These are phyloP conservation scores for Salpingus planirostris DNA, from an alignment of 2,888 invertebrate species.

Conservation along the genomic window DNA sequence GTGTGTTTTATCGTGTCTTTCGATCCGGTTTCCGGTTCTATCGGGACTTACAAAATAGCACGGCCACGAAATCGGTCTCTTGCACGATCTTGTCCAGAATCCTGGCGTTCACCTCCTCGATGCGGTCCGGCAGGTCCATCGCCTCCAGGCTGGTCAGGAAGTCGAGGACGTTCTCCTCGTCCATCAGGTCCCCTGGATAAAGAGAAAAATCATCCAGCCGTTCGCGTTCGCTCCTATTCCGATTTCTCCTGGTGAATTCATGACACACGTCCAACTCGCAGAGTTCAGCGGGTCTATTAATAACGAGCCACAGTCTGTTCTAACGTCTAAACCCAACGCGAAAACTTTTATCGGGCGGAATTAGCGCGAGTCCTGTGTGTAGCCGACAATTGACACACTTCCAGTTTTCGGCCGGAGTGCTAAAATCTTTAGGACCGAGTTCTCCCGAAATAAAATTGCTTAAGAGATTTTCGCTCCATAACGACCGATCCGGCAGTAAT, in stretches of 20 bases:
- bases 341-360: slow-evolving; percentile 7
- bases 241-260: slow-evolving; percentile 8
- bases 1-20: slow-evolving; percentile 1
- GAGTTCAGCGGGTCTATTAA: slow-evolving; percentile 15
- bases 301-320: slow-evolving; percentile 12
- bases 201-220: too few relatives aligned
- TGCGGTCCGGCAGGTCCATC: slow-evolving; percentile 89
- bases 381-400: too few relatives aligned
- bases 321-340: slow-evolving; percentile 12
- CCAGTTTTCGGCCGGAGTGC: too few relatives aligned
- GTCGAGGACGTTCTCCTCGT: slow-evolving; percentile 87
- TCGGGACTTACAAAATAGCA: slow-evolving; percentile 82
- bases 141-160: slow-evolving; percentile 90
- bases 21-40: too few relatives aligned
- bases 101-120: slow-evolving; percentile 90
- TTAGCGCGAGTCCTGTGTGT: too few relatives aligned
- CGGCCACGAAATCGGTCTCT: slow-evolving; percentile 86
- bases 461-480: too few relatives aligned
- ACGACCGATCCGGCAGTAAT: too few relatives aligned
- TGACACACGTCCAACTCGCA: slow-evolving; percentile 13
- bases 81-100: slow-evolving; percentile 84
- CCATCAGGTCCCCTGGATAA: slow-evolving; percentile 78
- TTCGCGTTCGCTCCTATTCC: neutral
- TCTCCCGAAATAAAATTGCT: too few relatives aligned
- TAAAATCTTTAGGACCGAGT: too few relatives aligned